Percentiles rank a stretch among this genome's conserved stretches.
These are phyloP conservation scores for Micromys minutus DNA, from an alignment of 2,113 vertebrate genomes.

Conservation along the genomic window DNA sequence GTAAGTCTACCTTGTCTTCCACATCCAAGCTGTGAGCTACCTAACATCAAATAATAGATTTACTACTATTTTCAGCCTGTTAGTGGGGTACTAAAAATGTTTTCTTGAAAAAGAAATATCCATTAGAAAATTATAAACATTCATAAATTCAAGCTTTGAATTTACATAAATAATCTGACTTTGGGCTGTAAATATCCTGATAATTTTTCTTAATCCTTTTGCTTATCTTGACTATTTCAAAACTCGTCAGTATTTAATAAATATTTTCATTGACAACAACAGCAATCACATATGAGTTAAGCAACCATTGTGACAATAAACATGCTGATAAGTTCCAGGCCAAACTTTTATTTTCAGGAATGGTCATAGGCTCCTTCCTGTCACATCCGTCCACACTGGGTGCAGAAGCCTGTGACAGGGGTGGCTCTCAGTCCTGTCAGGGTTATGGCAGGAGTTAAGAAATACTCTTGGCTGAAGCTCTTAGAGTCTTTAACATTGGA, in stretches of 20 bases:
- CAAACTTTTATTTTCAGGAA: slow-evolving; percentile 8
- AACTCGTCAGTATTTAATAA: slow-evolving; percentile 36
- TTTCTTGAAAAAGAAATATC: neutral
- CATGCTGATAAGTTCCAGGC: neutral
- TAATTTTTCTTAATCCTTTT: slow-evolving; percentile 47
- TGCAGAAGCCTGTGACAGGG: neutral
- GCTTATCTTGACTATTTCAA: slow-evolving; percentile 26
- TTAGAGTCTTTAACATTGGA: neutral
- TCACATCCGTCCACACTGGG: neutral
- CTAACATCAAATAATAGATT: neutral
- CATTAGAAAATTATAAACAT: neutral
- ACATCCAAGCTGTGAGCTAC: neutral
- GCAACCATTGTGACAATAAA: neutral
- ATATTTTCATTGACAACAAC: neutral
- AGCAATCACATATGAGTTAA: slow-evolving; percentile 14
- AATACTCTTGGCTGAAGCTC: neutral
- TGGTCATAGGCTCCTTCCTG: neutral
- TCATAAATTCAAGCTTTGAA: slow-evolving; percentile 25
- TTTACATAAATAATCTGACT: slow-evolving; percentile 48
- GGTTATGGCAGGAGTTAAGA: neutral
- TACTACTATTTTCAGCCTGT: neutral
- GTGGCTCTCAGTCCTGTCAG: neutral
- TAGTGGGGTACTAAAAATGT: neutral
- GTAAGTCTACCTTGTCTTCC: neutral
- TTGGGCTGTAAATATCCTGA: neutral